Base-by-base conservation (phyloP, 1,140 invertebrate genomes). In the Charaxes varanes region DNA sequence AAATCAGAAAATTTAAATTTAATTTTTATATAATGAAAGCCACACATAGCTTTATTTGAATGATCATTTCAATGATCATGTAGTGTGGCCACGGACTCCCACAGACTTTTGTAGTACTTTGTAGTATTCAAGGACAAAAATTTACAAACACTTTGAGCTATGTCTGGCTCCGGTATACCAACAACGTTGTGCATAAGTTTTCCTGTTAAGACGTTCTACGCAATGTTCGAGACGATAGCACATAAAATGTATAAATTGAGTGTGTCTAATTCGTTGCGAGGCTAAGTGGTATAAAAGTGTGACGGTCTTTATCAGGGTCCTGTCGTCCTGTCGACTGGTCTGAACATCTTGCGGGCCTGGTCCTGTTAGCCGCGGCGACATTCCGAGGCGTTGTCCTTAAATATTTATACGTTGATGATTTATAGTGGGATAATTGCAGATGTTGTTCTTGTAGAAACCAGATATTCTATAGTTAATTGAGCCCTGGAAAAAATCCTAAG, bases 311-410 rank as follows among this genome's bases (percentile, higher is more conserved):
- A 49, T 47, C 51, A 48, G 44, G 47, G 45, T 47, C 52, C 43
- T 43, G 48, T 41, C 43, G 45, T 47, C 52, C 43, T 43, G 48
- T 41, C 43, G 49, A 62, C 61, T 53, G 50, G 58, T 62, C 37
- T 38, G 50, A 41, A 54, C 64, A 64, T 62, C 64, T 67, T 67
- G 57, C 54, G 41, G 36, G 23, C 13, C 34, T 37, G 28, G 42
- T 32, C 35, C 42, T 50, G 52, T 56, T 31, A 31, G 28, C 28
- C 28, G 28, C 28, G 16, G 28, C 56, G 51, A 53, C 59, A 57
- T 51, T 48, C 33, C 35, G 34, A 28, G 4, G 32, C 19, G 34
- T 28, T 45, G 35, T 38, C 30, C 30, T 38, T 18, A 45, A 38
- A 45, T 45, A 45, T 44, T 36, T 44, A 22, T 32, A 44, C 41